A percentile compares a stretch with the other conserved stretches of the same genome.
phyloP scores from a whole-genome alignment of 2,113 vertebrate genomes.

The Chlorocebus sabaeus region DNA sequence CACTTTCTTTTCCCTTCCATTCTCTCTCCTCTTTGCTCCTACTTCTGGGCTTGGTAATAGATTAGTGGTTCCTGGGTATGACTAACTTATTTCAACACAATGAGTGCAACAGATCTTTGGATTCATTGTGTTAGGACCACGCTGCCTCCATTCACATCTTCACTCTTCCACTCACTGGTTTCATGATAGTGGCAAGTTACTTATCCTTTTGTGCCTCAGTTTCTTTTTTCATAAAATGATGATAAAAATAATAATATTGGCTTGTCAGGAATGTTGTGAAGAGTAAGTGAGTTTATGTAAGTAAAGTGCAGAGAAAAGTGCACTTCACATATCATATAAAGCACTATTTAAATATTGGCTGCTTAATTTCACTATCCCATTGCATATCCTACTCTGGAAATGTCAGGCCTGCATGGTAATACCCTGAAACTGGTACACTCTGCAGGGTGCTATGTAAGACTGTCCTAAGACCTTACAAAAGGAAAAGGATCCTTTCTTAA shows the following conservation, averaged over 20 bases:
- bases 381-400: neutral
- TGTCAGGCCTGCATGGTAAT: neutral
- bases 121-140: neutral
- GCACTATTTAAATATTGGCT: neutral
- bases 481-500: neutral
- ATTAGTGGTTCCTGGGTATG: fast-evolving
- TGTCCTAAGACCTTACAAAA: neutral
- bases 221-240: neutral
- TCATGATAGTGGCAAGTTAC: neutral
- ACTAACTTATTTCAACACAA: neutral
- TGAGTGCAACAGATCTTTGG: neutral
- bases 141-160: neutral
- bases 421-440: neutral
- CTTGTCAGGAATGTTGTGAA: neutral
- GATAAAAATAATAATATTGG: neutral
- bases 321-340: neutral
- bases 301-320: neutral
- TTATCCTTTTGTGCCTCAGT: neutral
- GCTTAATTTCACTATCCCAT: neutral
- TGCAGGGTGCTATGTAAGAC: neutral
- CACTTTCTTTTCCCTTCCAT: neutral
- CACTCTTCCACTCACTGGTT: neutral
- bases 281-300: neutral
- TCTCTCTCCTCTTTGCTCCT: neutral
- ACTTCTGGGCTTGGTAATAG: neutral